Evolutionary conservation across 2,888 invertebrate genomes (phyloP).

Genomic region (Patella depressa): DNA sequence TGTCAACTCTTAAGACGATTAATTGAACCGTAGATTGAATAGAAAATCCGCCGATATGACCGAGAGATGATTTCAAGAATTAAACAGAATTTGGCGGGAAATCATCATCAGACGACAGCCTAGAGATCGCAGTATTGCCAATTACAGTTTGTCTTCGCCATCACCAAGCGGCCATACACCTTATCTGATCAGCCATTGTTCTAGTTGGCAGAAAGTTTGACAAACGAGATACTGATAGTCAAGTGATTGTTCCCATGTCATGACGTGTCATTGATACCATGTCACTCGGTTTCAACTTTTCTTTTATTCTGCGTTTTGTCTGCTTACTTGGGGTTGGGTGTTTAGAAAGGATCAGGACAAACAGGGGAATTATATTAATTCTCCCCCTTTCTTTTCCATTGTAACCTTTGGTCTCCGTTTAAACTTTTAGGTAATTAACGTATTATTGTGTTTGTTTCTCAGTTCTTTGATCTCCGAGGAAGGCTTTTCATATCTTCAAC

Average conservation of each 20-base stretch:
- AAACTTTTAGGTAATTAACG: too few species aligned
- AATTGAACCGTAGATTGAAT: conserved; percentile 1
- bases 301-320: background rate
- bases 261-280: conserved; percentile 7
- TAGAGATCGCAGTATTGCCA: background rate
- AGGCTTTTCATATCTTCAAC: too few species aligned
- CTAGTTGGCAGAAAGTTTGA: conserved; percentile 8
- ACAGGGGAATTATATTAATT: too few species aligned
- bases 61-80: background rate
- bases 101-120: background rate
- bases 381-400: too few species aligned
- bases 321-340: too few species aligned
- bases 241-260: background rate
- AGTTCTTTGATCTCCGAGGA: too few species aligned
- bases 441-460: too few species aligned
- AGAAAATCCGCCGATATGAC: background rate
- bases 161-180: background rate
- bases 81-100: background rate
- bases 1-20: conserved; percentile 2
- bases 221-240: conserved; percentile 7
- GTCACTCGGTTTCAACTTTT: background rate
- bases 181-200: conserved; percentile 10
- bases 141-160: background rate
- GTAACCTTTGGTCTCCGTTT: too few species aligned
- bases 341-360: too few species aligned